Evolutionary conservation across 2,113 vertebrate species (phyloP), one percentile per base, ranked within the genome.

Genomic region (Neomonachus schauinslandi): DNA sequence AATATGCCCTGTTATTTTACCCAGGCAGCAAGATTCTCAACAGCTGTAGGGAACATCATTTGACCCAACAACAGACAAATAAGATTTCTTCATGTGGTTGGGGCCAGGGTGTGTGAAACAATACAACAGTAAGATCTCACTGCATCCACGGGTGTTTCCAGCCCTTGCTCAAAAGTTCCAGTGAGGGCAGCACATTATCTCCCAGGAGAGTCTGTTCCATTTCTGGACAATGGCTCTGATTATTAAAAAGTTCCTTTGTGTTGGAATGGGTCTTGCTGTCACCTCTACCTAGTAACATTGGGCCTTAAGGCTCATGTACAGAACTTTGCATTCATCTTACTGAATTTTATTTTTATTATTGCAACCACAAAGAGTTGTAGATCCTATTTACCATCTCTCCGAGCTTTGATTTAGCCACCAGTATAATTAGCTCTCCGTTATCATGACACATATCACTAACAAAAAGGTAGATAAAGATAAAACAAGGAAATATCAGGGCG

Each of bases 1-100:
- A 98, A 88, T 85, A 72, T 0, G 8, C 92, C 85, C 92, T 97
- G n/a, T 79, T 96, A 86, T 97, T 98, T 97, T 84, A 89, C 61
- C 42, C 31, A 10, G 86, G 16, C 61, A 74, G 26, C 89, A 59
- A 82, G 93, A 83, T 71, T 95, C 71, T 53, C 95, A 94, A 69
- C 71, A 91, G 46, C 90, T 98, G 53, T 65, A 69, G 84, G 76
- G 72, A 95, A 86, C 18, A 19, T 97, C 53, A 93, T 89, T 82
- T 94, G 79, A 94, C 72, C 15, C 51, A 92, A 72, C 57, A 97
- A 91, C 67, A 94, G 87, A 77, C 94, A 91, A 94, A 92, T 69
- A 69, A 0, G 39, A 49, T 93, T 97, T 97, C 87, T 97, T 94
- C 83, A 79, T 97, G 65, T 33, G 46, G 15, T 14, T 84, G 49